Percentiles rank a stretch among this genome's conserved stretches.
phyloP scores from a whole-genome alignment of 2,888 invertebrate genomes.

The Theristus sp. region DNA sequence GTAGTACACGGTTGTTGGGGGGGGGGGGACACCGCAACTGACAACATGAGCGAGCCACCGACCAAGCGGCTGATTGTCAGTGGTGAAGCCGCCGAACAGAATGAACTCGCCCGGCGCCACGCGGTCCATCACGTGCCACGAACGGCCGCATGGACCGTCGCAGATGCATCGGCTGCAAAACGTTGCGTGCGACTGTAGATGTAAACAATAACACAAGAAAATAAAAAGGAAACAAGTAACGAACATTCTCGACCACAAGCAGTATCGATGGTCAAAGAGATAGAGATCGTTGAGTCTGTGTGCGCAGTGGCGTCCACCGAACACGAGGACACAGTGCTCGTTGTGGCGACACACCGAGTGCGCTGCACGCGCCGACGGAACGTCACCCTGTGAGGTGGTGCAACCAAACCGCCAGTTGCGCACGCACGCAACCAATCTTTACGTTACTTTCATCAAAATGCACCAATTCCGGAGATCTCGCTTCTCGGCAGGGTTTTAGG shows the following conservation, averaged over 20 bases:
- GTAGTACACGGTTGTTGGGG: no score
- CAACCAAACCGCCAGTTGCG: no score
- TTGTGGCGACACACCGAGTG: not conserved
- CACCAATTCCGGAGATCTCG: no score
- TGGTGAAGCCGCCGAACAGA: not conserved
- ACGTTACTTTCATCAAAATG: no score
- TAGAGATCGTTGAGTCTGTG: not conserved
- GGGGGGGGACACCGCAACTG: no score
- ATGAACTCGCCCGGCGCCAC: not conserved
- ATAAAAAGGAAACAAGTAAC: no score
- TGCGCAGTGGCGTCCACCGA: not conserved
- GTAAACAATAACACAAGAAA: not conserved
- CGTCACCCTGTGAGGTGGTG: not conserved
- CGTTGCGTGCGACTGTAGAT: not conserved
- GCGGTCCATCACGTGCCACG: not conserved
- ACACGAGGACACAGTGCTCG: not conserved
- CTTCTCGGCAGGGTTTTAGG: no score
- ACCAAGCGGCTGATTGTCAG: not conserved
- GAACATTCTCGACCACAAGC: not conserved
- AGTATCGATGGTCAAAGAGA: not conserved
- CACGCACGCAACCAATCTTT: no score
- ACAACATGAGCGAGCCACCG: no score
- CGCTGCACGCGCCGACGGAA: not conserved
- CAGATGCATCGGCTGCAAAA: no score
- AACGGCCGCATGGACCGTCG: not conserved